Base-by-base conservation (phyloP, 30 jellyfish, hydroid and myxozoan genomes). In the Hydractinia symbiolongicarpus region DNA sequence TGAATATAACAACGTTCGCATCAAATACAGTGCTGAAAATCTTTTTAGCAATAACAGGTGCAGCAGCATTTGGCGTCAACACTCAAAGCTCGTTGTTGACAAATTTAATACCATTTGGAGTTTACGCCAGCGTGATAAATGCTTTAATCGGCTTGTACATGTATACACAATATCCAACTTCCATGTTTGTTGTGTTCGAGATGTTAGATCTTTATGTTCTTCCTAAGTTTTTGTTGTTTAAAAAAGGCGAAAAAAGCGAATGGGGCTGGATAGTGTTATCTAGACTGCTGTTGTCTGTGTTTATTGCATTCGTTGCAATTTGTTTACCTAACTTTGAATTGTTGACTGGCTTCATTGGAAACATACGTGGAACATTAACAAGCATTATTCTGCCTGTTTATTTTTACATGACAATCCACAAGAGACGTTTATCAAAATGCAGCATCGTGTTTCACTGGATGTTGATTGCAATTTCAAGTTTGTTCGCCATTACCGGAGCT, bases 111-210 rank as follows among this genome's bases (percentile, higher is more conserved):
- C 51, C 79, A 44, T 53, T 73, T 17, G 19, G 49, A 55, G 69
- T 54, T 15, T 64, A 72, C n/a, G 74, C 91, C 14, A 11, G 82
- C 5, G 77, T 83, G 4, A 54, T 78, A 49, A 69, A 62, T 51
- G 76, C 67, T 11, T n/a, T 74, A 40, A 73, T 76, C 54, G 89
- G 75, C 4, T 14, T 88, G 67, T 60, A 74, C 50, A 30, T 88
- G 60, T 72, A 17, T 51, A 15, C 61, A 53, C 15, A 54, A n/a
- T 88, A 66, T 50, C 96, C 96, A 13, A 74, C 83, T 53, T 73
- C 95, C 53, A 60, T 88, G 53, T 88, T 82, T 68, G 96, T 88
- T 61, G 93, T 88, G 56, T 77, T 88, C 16, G 89, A 88, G 50
- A 88, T 88, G 96, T 51, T 77, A 17, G 96, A 88, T 78, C 19